Base-by-base conservation (phyloP, 2,888 invertebrate genomes). In the Acholoe squamosa region DNA sequence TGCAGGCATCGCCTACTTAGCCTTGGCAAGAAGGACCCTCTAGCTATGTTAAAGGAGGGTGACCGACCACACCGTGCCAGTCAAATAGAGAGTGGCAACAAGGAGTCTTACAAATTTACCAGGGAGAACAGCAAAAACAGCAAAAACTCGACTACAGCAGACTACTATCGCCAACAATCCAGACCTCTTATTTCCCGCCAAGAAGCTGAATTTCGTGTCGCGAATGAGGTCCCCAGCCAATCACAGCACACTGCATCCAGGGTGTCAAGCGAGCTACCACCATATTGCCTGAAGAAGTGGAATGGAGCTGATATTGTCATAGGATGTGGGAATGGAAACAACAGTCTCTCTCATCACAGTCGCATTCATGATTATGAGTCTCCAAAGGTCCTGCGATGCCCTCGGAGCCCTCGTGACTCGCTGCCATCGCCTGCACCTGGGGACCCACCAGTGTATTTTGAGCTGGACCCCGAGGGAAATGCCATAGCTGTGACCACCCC, bases 231-330 rank as follows among this genome's bases (percentile, higher is more conserved):
- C 1, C 14, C 22, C 80, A 43, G 43, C 80, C 80, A 80, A 80
- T 80, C 80, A 16, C 80, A 80, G 34, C 80, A 80, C 80, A 31
- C 28, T 5, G 22, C 34, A 0, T 80, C 80, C 33, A 34, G 80
- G 12, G 80, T 80, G 0, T 12, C 16, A 0, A 80, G 80, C 80
- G 80, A 80, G 22, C 54, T 54, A 16, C 86, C 56, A 28, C 86
- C 86, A 28, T 86, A 86, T 54, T 86, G 54, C 86, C 86, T 31
- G 19, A 86, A 28, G 54, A 86, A 86, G 54, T 86, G 86, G 86
- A 54, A 52, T 22, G 80, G 80, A 33, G 33, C 22, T n/a, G 80
- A 80, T n/a, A 61, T 19, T 61, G 61, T 19, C 61, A 19, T n/a
- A 12, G 28, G 28, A 14, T 34, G 80, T 16, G 80, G 80, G 12